Base-by-base conservation (phyloP, 2,797 vertebrate genomes). In the Tapirus indicus region DNA sequence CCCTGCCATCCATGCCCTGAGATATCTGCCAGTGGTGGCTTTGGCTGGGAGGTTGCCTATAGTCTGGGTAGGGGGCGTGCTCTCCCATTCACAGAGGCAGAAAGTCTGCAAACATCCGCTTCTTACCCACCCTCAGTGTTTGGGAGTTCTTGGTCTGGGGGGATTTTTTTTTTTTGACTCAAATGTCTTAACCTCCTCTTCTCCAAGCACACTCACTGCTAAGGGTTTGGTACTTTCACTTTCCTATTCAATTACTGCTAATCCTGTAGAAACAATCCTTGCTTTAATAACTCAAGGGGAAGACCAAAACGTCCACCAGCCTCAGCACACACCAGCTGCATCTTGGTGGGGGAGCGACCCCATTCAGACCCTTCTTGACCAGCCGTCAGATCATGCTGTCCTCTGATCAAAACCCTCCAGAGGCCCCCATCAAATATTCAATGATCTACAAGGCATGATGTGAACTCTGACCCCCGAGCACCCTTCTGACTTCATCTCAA, bases 11-110 rank as follows among this genome's bases (percentile, higher is more conserved):
- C 47, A 62, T 89, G 93, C 85, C 29, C 83, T 77, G 25, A 52
- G 88, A 68, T 95, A 94, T 62, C 94, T 38, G 79, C 95, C 92
- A 66, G 95, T 95, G 80, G 64, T 68, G 27, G 64, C 88, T 93
- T 20, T 23, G 75, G 74, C 75, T 56, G 58, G 78, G 38, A 47
- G 80, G 93, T 23, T 23, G 10, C 41, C 27, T 17, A 0, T 66
- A 41, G 27, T 85, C 27, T 41, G 38, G 38, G 38, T 69, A 47
- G 52, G 29, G 44, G 3, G 3, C 12, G 9, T 29, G 4, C 27
- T 16, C 12, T 29, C 58, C 16, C 8, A 38, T 11, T 38, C 29
- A 11, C 41, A 25, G 44, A 54, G 18, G n/a, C 75, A 44, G 32
- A n/a, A 74, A 2, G 11, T 64, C 60, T 84, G 69, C 4, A 2